Conservation (phyloP, 2,888 invertebrate genomes). For the Coenonympha glycerion region DNA sequence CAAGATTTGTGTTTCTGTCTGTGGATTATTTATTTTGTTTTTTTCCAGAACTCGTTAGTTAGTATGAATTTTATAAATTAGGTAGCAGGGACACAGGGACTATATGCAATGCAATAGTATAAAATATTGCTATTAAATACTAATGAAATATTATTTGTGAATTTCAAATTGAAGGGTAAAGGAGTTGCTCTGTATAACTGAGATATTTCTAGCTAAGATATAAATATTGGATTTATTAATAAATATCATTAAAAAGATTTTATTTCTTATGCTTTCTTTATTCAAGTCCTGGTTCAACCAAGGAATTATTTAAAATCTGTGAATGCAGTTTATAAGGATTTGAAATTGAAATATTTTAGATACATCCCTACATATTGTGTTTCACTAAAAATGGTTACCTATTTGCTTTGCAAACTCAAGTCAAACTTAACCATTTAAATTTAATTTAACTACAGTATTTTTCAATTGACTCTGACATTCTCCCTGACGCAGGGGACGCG, state of each 20-base stretch:
- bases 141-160: slow-evolving; percentile 11
- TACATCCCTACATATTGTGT: too few species aligned
- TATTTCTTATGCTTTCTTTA: too few species aligned
- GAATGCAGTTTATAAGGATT: too few species aligned
- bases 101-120: background rate
- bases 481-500: too few species aligned
- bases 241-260: slow-evolving; percentile 38
- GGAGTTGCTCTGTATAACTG: slow-evolving; percentile 36
- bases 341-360: too few species aligned
- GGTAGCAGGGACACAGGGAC: background rate
- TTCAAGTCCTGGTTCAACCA: too few species aligned
- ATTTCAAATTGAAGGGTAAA: slow-evolving; percentile 34
- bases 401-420: too few species aligned
- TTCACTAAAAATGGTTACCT: too few species aligned
- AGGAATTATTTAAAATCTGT: too few species aligned
- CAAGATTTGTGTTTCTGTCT: background rate
- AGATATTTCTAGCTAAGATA: slow-evolving; percentile 43
- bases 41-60: background rate
- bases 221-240: slow-evolving; percentile 55
- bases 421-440: too few species aligned
- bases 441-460: too few species aligned
- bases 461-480: too few species aligned
- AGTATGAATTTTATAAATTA: slow-evolving; percentile 6
- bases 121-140: background rate
- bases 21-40: background rate